Conservation (phyloP, 2,113 vertebrate genomes). For the Candoia aspera region DNA sequence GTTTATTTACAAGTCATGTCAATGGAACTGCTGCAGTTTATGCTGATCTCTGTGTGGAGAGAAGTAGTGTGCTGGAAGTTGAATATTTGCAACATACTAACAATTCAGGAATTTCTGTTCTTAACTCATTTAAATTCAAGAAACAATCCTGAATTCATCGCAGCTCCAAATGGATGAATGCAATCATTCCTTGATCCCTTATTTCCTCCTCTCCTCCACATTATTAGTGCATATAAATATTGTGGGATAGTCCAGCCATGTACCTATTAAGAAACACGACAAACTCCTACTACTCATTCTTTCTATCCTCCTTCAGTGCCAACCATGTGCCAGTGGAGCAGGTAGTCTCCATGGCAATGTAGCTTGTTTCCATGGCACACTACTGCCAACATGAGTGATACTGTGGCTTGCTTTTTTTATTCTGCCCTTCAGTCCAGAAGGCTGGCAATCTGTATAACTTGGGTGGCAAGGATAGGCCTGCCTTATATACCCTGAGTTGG, state of each 20-base stretch:
- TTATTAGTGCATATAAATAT: neutral
- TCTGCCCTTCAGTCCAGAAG: neutral
- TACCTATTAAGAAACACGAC: neutral
- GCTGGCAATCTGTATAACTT: neutral
- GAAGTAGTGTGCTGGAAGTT: neutral
- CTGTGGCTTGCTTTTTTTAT: neutral
- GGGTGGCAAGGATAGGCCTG: neutral
- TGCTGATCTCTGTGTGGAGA: neutral
- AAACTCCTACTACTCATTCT: neutral
- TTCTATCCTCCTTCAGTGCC: neutral
- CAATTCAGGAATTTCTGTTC: neutral
- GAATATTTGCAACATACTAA: neutral
- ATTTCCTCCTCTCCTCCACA: neutral
- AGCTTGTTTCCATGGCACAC: conserved; percentile 24
- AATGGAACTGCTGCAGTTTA: neutral
- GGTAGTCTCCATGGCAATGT: conserved; percentile 4
- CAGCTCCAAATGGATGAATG: neutral
- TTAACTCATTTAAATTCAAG: neutral
- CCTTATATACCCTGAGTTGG: neutral
- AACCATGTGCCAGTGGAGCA: neutral
- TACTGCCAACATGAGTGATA: neutral
- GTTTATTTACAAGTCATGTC: neutral
- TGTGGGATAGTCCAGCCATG: neutral
- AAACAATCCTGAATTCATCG: neutral
- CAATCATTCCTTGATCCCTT: neutral